Conservation (phyloP, 2,113 vertebrate genomes). For the Arvicanthis niloticus region DNA sequence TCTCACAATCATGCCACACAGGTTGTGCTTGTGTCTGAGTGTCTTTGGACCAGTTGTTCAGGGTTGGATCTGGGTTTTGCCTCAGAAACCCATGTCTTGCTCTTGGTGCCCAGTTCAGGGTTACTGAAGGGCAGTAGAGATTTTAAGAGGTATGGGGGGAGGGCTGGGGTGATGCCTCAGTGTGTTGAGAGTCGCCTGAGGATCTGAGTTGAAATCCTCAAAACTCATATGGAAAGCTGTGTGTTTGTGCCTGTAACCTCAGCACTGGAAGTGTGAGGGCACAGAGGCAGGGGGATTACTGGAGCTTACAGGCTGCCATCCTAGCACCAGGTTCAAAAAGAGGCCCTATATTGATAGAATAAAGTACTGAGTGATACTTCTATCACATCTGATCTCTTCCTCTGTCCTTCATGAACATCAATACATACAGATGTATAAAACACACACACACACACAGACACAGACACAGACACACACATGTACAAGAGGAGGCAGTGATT, state of each 20-base stretch:
- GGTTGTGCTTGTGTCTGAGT: background rate
- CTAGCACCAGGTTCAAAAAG: background rate
- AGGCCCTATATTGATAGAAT: no score
- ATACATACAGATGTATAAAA: background rate
- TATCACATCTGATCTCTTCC: background rate
- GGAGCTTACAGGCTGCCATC: no score
- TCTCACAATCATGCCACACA: background rate
- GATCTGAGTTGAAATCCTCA: background rate
- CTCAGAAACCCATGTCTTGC: background rate
- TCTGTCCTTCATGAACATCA: background rate
- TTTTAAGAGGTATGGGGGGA: background rate
- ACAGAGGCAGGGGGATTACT: background rate
- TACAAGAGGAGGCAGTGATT: background rate
- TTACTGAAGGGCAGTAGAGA: no score
- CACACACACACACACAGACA: background rate
- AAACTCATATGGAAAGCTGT: background rate
- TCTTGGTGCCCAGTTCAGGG: background rate
- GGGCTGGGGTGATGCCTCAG: background rate
- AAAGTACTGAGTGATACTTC: background rate
- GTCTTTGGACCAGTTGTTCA: background rate
- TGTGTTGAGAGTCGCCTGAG: background rate
- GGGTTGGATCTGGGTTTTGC: background rate
- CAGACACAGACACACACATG: rapidly evolving
- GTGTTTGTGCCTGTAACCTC: background rate
- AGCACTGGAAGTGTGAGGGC: background rate